phyloP scores from a whole-genome alignment of 2,888 invertebrate species.

The Mythimna loreyi region DNA sequence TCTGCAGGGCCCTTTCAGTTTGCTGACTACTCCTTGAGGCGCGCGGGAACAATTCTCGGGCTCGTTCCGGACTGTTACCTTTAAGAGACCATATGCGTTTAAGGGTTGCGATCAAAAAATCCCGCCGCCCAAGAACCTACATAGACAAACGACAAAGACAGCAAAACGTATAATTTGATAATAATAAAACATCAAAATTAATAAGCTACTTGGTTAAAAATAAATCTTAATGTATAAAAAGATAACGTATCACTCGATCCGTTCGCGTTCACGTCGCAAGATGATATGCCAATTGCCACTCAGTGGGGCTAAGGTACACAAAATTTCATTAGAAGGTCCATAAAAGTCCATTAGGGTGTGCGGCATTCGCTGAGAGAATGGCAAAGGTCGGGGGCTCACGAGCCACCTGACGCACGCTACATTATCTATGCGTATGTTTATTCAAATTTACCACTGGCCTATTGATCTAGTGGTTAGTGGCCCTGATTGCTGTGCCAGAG shows the following conservation, averaged over 20 bases:
- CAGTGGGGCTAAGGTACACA: slow-evolving; percentile 72
- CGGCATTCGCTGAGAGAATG: slow-evolving; percentile 70
- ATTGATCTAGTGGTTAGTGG: too few species aligned
- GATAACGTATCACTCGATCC: slow-evolving; percentile 35
- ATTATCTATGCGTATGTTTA: slow-evolving; percentile 52
- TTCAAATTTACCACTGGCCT: too few species aligned
- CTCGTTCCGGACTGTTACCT: too few species aligned
- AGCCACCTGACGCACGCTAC: slow-evolving; percentile 51
- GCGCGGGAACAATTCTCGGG: too few species aligned
- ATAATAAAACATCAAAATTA: background rate
- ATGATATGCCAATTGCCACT: slow-evolving; percentile 76
- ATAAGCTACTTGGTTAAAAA: background rate
- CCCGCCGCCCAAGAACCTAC: too few species aligned
- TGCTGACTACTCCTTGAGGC: too few species aligned
- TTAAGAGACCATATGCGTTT: too few species aligned
- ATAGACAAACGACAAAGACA: background rate
- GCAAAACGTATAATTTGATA: background rate
- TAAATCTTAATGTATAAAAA: slow-evolving; percentile 1
- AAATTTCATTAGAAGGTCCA: slow-evolving; percentile 79
- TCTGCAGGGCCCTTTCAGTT: too few species aligned
- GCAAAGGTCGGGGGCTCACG: slow-evolving; percentile 73
- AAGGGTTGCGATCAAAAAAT: too few species aligned
- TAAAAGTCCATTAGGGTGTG: slow-evolving; percentile 80
- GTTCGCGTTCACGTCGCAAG: slow-evolving; percentile 55
- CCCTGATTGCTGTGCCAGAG: too few species aligned